Evolutionary conservation across 2,797 vertebrate genomes (phyloP).

Genomic region (Loriculus beryllinus): DNA sequence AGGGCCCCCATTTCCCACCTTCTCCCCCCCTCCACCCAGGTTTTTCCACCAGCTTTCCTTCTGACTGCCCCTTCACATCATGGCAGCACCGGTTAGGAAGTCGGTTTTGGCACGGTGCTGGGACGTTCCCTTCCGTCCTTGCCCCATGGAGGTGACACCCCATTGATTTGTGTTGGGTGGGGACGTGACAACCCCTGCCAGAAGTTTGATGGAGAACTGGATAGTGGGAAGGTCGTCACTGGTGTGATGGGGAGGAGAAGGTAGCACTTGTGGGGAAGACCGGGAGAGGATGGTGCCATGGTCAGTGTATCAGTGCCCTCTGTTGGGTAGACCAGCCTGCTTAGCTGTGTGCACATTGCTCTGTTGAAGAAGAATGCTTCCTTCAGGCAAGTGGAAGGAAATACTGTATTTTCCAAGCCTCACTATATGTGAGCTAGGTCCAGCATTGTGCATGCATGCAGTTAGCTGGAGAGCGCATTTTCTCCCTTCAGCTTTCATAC

Average conservation of each 20-base stretch:
- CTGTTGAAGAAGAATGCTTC: not conserved
- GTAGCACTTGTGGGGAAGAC: not conserved
- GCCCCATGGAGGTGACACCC: not conserved
- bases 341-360: rapidly evolving
- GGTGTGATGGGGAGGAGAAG: not conserved
- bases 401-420: not conserved
- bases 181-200: not conserved
- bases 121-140: not conserved
- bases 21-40: not conserved
- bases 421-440: too few species aligned
- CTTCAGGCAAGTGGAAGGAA: not conserved
- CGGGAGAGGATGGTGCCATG: not conserved
- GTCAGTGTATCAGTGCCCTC: not conserved
- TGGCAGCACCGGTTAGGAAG: constrained; percentile 20
- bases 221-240: not conserved
- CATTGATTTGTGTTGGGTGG: constrained; percentile 13
- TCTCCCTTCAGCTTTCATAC: not conserved
- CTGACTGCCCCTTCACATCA: constrained; percentile 37
- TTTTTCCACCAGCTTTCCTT: constrained; percentile 43
- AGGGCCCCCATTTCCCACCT: constrained; percentile 47
- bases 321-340: not conserved
- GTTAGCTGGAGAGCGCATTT: not conserved
- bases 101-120: not conserved
- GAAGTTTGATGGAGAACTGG: not conserved
- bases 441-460: not conserved